Evolutionary conservation across 1,140 invertebrate species (phyloP).

Genomic region (Drosophila sulfurigaster): DNA sequence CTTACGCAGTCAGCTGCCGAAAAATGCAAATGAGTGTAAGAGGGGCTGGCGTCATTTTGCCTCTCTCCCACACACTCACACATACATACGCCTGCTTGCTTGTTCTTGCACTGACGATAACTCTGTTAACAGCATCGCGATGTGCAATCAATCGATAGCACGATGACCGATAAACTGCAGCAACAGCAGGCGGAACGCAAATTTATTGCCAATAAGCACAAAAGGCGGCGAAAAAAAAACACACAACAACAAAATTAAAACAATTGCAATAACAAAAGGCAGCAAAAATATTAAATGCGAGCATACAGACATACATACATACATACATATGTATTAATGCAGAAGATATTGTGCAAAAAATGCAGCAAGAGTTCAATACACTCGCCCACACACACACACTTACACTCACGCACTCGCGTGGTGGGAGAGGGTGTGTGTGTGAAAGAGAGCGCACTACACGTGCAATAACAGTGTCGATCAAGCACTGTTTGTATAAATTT

Average conservation of each 20-base stretch:
- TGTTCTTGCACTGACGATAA: constrained; percentile 9
- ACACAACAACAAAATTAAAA: constrained; percentile 7
- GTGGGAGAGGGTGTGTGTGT: background rate
- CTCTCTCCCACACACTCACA: background rate
- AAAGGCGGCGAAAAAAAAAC: constrained; percentile 13
- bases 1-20: constrained; percentile 45
- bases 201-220: constrained; percentile 23
- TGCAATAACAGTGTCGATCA: constrained; percentile 25
- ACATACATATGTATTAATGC: constrained; percentile 9
- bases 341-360: constrained; percentile 71
- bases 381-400: constrained; percentile 40
- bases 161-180: constrained; percentile 41
- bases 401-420: constrained; percentile 48
- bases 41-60: constrained; percentile 4
- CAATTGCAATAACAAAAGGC: constrained; percentile 64
- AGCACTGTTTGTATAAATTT: constrained; percentile 71
- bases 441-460: constrained; percentile 10
- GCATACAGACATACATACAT: constrained; percentile 33
- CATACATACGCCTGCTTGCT: background rate
- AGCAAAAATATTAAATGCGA: constrained; percentile 41
- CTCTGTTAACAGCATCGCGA: constrained; percentile 30
- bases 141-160: constrained; percentile 37
- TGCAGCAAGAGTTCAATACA: constrained; percentile 82
- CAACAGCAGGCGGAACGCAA: constrained; percentile 5
- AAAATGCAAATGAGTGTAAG: constrained; percentile 50